A percentile compares a stretch with the other conserved stretches of the same genome.
Conservation (phyloP, 2,888 invertebrate genomes). For the Monochamus alternatus region DNA sequence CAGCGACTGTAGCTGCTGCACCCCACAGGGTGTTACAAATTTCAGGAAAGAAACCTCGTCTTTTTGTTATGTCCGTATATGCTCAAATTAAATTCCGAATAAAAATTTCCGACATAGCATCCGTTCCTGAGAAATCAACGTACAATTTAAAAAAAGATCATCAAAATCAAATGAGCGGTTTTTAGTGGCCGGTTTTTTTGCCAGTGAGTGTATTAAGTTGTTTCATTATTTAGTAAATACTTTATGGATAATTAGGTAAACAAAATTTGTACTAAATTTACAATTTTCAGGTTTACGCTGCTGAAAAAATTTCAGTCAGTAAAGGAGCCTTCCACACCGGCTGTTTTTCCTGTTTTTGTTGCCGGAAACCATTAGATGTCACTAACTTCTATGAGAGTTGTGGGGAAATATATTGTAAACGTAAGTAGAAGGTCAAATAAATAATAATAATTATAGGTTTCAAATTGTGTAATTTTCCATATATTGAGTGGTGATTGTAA, state of each 20-base stretch:
- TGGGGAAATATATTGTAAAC: constrained; percentile 73
- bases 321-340: constrained; percentile 71
- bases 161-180: too few relatives aligned
- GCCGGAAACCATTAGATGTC: constrained; percentile 71
- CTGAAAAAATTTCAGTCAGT: constrained; percentile 68
- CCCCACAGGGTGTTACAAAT: too few relatives aligned
- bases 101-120: too few relatives aligned
- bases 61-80: too few relatives aligned
- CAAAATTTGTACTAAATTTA: constrained; percentile 3
- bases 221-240: too few relatives aligned
- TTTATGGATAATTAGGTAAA: background rate
- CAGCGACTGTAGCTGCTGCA: too few relatives aligned
- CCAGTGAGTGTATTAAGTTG: too few relatives aligned
- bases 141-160: too few relatives aligned
- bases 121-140: too few relatives aligned
- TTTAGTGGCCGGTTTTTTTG: too few relatives aligned
- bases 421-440: constrained; percentile 62
- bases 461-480: constrained; percentile 21
- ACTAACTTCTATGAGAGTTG: constrained; percentile 71
- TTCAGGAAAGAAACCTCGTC: too few relatives aligned
- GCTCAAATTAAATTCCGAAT: too few relatives aligned
- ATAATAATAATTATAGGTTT: background rate
- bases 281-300: constrained; percentile 65
- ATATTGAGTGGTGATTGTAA: background rate
- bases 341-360: constrained; percentile 73